Evolutionary conservation across 2,113 vertebrate species (phyloP), one percentile per base, ranked within the genome.

Genomic region (Eulemur rufifrons): DNA sequence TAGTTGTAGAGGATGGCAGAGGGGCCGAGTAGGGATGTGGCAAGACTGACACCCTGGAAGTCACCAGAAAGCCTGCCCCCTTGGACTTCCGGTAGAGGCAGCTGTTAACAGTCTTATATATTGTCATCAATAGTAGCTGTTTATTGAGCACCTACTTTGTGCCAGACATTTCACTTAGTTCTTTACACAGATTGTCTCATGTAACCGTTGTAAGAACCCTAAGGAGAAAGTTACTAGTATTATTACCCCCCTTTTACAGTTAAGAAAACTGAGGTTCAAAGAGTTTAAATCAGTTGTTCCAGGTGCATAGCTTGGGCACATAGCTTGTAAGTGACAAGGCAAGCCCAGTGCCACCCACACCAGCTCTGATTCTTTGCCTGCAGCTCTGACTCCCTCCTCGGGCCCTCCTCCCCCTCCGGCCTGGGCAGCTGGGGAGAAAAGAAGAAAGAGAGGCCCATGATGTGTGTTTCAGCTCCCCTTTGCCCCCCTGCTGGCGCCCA

Each of bases 221-320:
- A 56, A 77, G 52, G 27, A 84, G 78, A 85, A 73, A 5, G 15
- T 80, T 42, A 54, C 47, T 71, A 34, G 81, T n/a, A 50, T 37
- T 56, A 71, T 54, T 63, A 29, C 64, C 4, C 61, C 84, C 42
- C 13, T 64, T 91, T 86, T 66, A 50, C 42, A 86, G 63, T 37
- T 61, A 85, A 78, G 89, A 91, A 84, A 73, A 82, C 54, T 32
- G 32, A 96, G 80, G 69, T 63, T 59, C 42, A 15, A 32, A 90
- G 81, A 92, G 13, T 52, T 39, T 84, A 52, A 86, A 32, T 52
- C 37, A 34, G 7, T n/a, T 74, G 52, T 59, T 88, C 66, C 25
- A 71, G 47, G 52, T 2, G 23, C 25, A n/a, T 17, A 71, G 45
- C 50, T 39, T 87, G 82, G 68, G 73, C 50, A n/a, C 42, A 20